These are phyloP conservation scores for Holotrichia oblita DNA, from an alignment of 1,140 invertebrate genomes.

Conservation along the genomic window DNA sequence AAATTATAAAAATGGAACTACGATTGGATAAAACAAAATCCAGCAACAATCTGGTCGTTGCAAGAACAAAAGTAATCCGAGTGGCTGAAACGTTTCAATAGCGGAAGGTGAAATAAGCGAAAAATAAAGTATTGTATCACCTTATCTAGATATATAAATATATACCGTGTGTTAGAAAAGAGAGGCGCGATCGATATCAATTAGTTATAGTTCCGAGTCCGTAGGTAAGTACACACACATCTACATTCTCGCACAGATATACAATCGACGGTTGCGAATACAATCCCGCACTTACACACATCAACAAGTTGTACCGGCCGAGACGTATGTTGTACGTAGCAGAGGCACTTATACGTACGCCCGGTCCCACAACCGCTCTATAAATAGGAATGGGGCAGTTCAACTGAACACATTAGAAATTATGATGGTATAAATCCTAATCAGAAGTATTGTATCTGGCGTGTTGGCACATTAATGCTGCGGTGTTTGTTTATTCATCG, in stretches of 20 bases:
- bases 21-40: no score
- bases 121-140: neutral
- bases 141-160: constrained; percentile 34
- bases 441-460: constrained; percentile 43
- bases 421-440: constrained; percentile 42
- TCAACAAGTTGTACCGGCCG: neutral
- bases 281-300: neutral
- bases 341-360: constrained; percentile 16
- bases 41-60: no score
- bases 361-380: constrained; percentile 24
- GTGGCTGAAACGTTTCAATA: neutral
- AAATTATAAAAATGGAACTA: no score
- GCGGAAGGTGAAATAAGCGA: constrained; percentile 21
- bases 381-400: constrained; percentile 36
- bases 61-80: neutral
- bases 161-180: constrained; percentile 20
- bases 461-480: constrained; percentile 41
- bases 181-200: constrained; percentile 27
- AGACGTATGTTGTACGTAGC: neutral
- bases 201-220: constrained; percentile 26
- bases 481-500: constrained; percentile 41
- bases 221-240: neutral
- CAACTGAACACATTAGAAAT: constrained; percentile 41
- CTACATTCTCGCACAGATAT: neutral
- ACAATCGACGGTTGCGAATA: no score